These are phyloP conservation scores for Perodicticus potto DNA, from an alignment of 2,797 vertebrate genomes.

Conservation along the genomic window DNA sequence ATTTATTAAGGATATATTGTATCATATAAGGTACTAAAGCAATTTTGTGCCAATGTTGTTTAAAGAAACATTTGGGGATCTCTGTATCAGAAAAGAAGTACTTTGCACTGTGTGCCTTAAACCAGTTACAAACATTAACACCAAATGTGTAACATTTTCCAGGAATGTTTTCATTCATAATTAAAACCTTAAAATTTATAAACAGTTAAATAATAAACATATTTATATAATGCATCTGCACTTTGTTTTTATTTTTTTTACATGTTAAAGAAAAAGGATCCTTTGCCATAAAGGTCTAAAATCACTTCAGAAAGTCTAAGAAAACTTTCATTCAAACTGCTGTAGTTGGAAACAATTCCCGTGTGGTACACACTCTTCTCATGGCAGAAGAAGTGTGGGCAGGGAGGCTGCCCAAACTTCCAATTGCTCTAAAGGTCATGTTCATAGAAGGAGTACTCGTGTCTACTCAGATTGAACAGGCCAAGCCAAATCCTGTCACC, in stretches of 20 bases:
- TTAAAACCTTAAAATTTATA: conserved; percentile 92
- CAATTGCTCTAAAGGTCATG: neutral
- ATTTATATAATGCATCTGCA: conserved; percentile 89
- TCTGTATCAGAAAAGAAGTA: conserved; percentile 96
- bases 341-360: neutral
- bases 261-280: neutral
- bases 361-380: neutral
- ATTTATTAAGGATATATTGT: conserved; percentile 70
- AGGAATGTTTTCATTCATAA: conserved; percentile 88
- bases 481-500: neutral
- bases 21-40: conserved; percentile 74
- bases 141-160: conserved; percentile 79
- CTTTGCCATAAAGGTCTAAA: neutral
- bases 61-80: conserved; percentile 88
- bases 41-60: conserved; percentile 79
- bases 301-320: conserved; percentile 17
- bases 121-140: conserved; percentile 89
- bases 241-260: conserved; percentile 60
- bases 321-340: neutral
- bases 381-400: neutral
- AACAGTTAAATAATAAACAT: conserved; percentile 90
- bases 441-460: neutral
- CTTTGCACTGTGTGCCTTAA: conserved; percentile 96
- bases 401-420: neutral
- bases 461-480: neutral